phyloP scores from a whole-genome alignment of 2,888 invertebrate genomes.

The Epinotia demarniana region DNA sequence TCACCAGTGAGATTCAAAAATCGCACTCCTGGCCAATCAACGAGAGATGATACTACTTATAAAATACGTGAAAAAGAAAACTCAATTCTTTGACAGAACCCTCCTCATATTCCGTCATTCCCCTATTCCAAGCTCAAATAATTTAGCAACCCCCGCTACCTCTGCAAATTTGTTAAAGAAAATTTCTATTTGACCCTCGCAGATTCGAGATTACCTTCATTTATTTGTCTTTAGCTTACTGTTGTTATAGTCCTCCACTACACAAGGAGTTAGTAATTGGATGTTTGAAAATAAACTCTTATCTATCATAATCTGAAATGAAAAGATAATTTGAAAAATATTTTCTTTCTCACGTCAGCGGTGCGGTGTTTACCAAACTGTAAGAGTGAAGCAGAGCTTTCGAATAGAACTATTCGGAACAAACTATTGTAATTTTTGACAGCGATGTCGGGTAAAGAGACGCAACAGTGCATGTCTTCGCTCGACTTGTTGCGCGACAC shows the following conservation, averaged over 20 bases:
- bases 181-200: constrained; percentile 13
- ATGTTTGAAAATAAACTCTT: background rate
- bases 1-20: no score
- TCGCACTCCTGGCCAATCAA: background rate
- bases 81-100: background rate
- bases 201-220: constrained; percentile 21
- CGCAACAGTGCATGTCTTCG: no score
- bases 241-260: constrained; percentile 15
- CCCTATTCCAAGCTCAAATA: background rate
- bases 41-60: background rate
- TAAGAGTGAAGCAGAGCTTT: background rate
- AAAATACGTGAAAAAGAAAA: background rate
- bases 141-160: constrained; percentile 14
- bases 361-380: background rate
- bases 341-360: background rate
- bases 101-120: background rate
- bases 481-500: no score
- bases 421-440: no score
- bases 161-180: constrained; percentile 21
- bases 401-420: no score
- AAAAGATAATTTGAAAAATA: constrained; percentile 7
- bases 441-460: no score
- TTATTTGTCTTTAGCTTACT: constrained; percentile 12
- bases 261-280: constrained; percentile 7
- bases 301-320: background rate